Evolutionary conservation across 2,797 vertebrate genomes (phyloP).

Genomic region (Arctocebus calabarensis): DNA sequence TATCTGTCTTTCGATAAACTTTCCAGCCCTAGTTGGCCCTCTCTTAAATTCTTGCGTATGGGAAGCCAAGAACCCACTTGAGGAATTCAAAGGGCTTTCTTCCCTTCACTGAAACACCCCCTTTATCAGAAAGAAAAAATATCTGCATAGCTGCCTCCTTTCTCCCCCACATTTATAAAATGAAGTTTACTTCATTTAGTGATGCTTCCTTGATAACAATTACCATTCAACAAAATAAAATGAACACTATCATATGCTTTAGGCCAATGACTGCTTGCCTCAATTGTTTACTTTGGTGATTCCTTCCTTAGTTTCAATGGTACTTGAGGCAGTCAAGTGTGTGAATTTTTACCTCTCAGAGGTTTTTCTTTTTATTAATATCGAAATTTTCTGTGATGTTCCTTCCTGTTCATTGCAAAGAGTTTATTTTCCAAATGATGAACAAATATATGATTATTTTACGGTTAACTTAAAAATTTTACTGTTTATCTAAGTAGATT

Average conservation of each 20-base stretch:
- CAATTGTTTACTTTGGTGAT: neutral
- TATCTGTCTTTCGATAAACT: neutral
- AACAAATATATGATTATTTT: slow-evolving; percentile 39
- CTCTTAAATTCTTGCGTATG: neutral
- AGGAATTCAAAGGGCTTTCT: neutral
- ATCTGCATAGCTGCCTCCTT: neutral
- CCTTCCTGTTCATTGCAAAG: slow-evolving; percentile 37
- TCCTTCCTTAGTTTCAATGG: slow-evolving; percentile 1
- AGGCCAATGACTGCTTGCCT: neutral
- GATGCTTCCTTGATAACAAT: neutral
- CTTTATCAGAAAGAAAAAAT: neutral
- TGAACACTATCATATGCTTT: neutral
- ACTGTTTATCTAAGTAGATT: neutral
- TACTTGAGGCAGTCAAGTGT: neutral
- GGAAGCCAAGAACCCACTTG: neutral
- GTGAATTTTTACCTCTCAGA: slow-evolving; percentile 43
- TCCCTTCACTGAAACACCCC: neutral
- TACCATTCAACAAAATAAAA: slow-evolving; percentile 42
- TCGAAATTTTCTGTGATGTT: neutral
- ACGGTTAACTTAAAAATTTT: slow-evolving; percentile 33
- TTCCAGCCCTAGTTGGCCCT: neutral
- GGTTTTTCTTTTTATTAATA: slow-evolving; percentile 24
- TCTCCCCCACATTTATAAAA: slow-evolving; percentile 26
- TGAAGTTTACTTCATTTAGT: neutral
- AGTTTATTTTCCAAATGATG: slow-evolving; percentile 14